These are phyloP conservation scores for Hirtodrosophila histrioides DNA, from an alignment of 2,888 invertebrate genomes.

Conservation along the genomic window DNA sequence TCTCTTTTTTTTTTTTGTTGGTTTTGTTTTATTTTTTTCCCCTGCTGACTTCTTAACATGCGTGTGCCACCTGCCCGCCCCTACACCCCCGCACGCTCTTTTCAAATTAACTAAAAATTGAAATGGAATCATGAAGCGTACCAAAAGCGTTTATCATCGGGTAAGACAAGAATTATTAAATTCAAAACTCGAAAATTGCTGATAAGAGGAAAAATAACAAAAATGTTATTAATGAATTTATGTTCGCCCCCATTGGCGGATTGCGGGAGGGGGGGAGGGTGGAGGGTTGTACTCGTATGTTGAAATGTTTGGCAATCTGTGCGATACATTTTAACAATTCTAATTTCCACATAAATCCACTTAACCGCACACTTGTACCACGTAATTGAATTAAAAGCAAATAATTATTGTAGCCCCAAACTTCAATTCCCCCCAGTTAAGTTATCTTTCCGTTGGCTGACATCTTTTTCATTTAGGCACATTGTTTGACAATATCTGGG, in stretches of 20 bases:
- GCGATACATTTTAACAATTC: conserved; percentile 71
- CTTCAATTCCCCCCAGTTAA: too few species aligned
- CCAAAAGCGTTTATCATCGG: conserved; percentile 59
- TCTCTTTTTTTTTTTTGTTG: conserved; percentile 9
- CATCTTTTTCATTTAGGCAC: conserved; percentile 51
- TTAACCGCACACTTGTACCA: conserved; percentile 41
- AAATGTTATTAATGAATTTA: conserved; percentile 64
- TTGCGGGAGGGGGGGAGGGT: too few species aligned
- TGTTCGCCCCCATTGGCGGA: conserved; percentile 34
- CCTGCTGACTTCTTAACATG: conserved; percentile 39
- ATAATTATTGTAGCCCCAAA: conserved; percentile 50
- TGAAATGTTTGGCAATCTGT: conserved; percentile 33
- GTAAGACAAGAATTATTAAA: conserved; percentile 39
- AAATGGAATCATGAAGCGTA: conserved; percentile 49
- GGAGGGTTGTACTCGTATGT: too few species aligned
- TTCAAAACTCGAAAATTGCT: conserved; percentile 30
- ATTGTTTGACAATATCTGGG: conserved; percentile 18
- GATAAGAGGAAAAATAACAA: conserved; percentile 43
- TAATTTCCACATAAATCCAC: conserved; percentile 67
- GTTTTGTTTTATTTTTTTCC: not conserved
- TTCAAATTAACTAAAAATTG: conserved; percentile 26
- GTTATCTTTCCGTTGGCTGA: conserved; percentile 43
- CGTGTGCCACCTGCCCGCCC: conserved; percentile 20
- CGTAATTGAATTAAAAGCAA: conserved; percentile 73
- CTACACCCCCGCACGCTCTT: not conserved